Percentiles rank a stretch among this genome's conserved stretches.
Evolutionary conservation across 2,888 invertebrate genomes (phyloP).

Genomic region (Orchesellides sinensis): DNA sequence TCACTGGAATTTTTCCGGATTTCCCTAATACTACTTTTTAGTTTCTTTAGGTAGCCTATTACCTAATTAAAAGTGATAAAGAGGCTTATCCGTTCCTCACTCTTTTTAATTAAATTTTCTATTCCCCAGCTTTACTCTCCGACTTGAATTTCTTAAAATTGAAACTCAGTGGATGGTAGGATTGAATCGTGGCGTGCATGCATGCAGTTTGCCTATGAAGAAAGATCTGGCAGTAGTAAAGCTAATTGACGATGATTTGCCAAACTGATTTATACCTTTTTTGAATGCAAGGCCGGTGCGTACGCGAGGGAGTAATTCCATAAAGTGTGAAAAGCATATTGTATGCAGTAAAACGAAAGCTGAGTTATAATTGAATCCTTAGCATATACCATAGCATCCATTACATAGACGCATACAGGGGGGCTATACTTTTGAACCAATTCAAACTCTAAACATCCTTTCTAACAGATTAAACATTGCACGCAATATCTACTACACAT

Average conservation of each 20-base stretch:
- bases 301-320: not conserved
- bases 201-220: not conserved
- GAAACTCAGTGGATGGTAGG: too few species aligned
- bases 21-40: not conserved
- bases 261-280: slow-evolving; percentile 59
- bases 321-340: slow-evolving; percentile 17
- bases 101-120: slow-evolving; percentile 47
- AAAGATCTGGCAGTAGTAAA: slow-evolving; percentile 13
- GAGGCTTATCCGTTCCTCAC: slow-evolving; percentile 1
- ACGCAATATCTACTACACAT: too few species aligned
- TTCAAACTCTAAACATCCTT: too few species aligned
- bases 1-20: slow-evolving; percentile 1
- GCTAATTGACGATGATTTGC: slow-evolving; percentile 53
- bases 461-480: too few species aligned
- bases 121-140: not conserved
- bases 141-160: too few species aligned
- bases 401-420: too few species aligned
- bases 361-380: too few species aligned
- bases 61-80: slow-evolving; percentile 23
- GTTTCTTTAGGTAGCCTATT: not conserved
- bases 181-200: slow-evolving; percentile 6
- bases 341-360: too few species aligned
- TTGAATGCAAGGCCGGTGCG: slow-evolving; percentile 25
- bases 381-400: too few species aligned
- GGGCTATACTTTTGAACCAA: too few species aligned